Conservation (phyloP, 2,797 vertebrate genomes). For the Molossus molossus region DNA sequence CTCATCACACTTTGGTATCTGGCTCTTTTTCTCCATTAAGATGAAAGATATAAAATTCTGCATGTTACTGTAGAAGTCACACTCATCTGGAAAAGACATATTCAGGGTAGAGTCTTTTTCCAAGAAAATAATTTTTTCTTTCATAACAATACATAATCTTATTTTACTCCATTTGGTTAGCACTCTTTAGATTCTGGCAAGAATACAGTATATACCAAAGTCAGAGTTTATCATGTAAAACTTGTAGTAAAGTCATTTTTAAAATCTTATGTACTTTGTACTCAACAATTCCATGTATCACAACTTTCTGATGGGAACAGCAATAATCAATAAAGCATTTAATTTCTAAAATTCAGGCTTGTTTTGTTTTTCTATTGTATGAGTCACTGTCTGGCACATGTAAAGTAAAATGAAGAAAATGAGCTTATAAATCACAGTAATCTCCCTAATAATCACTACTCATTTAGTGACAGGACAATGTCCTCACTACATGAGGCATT, state of each 20-base stretch:
- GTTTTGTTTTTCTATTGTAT: constrained; percentile 83
- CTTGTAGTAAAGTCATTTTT: constrained; percentile 57
- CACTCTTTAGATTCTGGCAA: constrained; percentile 51
- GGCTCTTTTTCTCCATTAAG: constrained; percentile 60
- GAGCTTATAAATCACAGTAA: constrained; percentile 90
- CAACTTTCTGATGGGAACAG: constrained; percentile 75
- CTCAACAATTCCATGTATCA: constrained; percentile 51
- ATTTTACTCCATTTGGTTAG: constrained; percentile 58
- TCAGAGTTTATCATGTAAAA: constrained; percentile 61
- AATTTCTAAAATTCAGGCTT: constrained; percentile 76
- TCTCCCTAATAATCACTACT: constrained; percentile 89
- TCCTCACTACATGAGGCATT: constrained; percentile 81
- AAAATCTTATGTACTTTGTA: constrained; percentile 37
- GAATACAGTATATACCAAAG: constrained; percentile 44
- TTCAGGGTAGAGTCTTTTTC: constrained; percentile 55
- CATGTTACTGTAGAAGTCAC: constrained; percentile 53
- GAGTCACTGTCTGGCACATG: constrained; percentile 84
- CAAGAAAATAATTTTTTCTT: constrained; percentile 67
- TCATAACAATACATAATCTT: constrained; percentile 68
- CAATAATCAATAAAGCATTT: constrained; percentile 80
- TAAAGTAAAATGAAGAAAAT: constrained; percentile 88
- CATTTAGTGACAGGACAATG: constrained; percentile 85
- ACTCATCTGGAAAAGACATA: constrained; percentile 65
- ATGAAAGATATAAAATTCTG: constrained; percentile 65
- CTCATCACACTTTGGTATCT: constrained; percentile 12